Evolutionary conservation across 2,113 vertebrate genomes (phyloP), one percentile per base, ranked within the genome.

Genomic region (Harpagus bidentatus): DNA sequence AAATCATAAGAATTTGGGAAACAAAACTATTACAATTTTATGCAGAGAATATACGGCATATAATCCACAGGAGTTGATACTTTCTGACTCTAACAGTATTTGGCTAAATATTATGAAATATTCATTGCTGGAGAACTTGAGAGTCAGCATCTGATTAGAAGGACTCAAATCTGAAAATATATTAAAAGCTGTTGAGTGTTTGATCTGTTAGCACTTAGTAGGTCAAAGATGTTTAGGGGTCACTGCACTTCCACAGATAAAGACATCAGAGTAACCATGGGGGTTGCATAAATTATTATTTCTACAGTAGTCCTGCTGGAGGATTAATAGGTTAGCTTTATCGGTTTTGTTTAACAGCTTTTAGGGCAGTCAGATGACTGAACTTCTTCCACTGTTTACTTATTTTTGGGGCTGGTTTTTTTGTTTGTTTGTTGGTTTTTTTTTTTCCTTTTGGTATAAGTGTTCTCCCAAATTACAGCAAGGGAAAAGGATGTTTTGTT

Each of bases 281-380:
- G 47, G 47, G 50, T 63, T 97, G 45, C 95, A 97, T 67, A 73
- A 97, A 82, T 97, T 96, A 96, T 95, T 93, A 82, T 96, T 91
- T 94, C 66, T 97, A 42, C 58, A 83, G 80, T 97, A 95, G 91
- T 52, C 73, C 73, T 95, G 95, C 93, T 87, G 78, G 69, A 96
- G 90, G 91, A 97, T 97, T 96, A 97, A 97, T 94, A 97, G 63
- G 63, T 82, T 94, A 87, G 63, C 71, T 94, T 95, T 97, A 88
- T 84, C 19, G 0, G 88, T 87, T 97, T 96, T 97, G 95, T 95
- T 95, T 56, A 85, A 80, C 50, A 73, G 77, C 7, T 1, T 95
- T 89, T 66, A 87, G 66, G 70, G 62, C 93, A 85, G 38, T 85
- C 91, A 93, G 89, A 76, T 95, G 95, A 96, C 95, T 76, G 67